A percentile compares a stretch with the other conserved stretches of the same genome.
Conservation (phyloP, 1,140 invertebrate species). For the Aphelenchoides avenae region DNA sequence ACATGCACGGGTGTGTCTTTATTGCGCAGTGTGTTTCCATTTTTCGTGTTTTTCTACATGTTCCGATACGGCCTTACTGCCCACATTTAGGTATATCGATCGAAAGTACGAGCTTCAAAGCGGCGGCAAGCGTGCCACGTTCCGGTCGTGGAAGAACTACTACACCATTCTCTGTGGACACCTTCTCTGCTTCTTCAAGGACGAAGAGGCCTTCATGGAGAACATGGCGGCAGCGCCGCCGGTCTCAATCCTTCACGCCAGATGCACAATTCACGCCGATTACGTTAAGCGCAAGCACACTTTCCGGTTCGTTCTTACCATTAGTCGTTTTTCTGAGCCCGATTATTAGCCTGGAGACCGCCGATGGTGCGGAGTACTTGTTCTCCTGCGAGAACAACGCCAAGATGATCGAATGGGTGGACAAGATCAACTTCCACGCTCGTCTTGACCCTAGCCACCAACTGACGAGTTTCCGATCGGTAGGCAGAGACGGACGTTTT, state of each 20-base stretch:
- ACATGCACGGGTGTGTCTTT: conserved; percentile 58
- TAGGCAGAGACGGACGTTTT: neutral
- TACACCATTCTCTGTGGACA: conserved; percentile 93
- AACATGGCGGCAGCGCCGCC: conserved; percentile 81
- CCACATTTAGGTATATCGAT: conserved; percentile 72
- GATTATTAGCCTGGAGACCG: conserved; percentile 55
- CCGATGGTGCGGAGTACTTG: conserved; percentile 86
- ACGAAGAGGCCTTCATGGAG: conserved; percentile 73
- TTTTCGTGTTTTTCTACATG: neutral
- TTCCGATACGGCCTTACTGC: neutral
- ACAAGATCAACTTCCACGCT: conserved; percentile 89
- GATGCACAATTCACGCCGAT: conserved; percentile 66
- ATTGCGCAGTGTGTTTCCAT: conserved; percentile 1
- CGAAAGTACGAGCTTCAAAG: conserved; percentile 88
- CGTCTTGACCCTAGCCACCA: conserved; percentile 71
- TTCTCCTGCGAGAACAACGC: conserved; percentile 73
- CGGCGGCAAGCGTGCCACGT: conserved; percentile 85
- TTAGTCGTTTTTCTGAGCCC: too few species aligned
- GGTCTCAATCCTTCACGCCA: conserved; percentile 69
- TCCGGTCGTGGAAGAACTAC: conserved; percentile 88
- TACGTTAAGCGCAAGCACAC: conserved; percentile 92
- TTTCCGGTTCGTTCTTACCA: conserved; percentile 66
- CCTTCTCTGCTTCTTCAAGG: conserved; percentile 90
- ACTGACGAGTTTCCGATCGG: conserved; percentile 7
- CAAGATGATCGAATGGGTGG: conserved; percentile 85